Conservation (phyloP, 2,113 vertebrate species). For the Anguilla japonica region DNA sequence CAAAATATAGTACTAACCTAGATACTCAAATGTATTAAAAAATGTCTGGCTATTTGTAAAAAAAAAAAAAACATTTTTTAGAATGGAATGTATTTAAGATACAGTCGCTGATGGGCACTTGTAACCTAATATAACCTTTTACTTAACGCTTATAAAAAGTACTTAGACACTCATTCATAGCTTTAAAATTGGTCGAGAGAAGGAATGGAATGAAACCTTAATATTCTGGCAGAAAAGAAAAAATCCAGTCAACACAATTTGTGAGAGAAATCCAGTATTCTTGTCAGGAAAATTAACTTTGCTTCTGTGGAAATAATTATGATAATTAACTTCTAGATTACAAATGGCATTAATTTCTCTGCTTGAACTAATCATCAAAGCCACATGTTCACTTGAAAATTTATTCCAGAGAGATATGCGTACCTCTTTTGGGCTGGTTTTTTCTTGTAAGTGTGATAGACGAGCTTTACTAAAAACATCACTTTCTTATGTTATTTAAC, state of each 20-base stretch:
- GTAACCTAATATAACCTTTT: background rate
- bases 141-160: background rate
- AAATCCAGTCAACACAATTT: background rate
- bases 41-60: background rate
- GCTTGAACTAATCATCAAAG: constrained; percentile 1
- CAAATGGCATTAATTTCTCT: background rate
- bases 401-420: background rate
- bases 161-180: background rate
- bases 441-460: background rate
- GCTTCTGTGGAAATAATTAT: constrained; percentile 19
- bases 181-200: background rate
- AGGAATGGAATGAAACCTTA: background rate
- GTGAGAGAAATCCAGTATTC: background rate
- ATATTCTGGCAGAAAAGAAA: background rate
- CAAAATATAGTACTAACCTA: background rate
- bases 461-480: background rate
- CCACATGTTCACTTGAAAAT: constrained; percentile 4
- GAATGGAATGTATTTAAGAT: background rate
- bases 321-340: background rate
- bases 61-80: too few species aligned
- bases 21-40: background rate
- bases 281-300: background rate
- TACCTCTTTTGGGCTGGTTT: background rate
- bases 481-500: background rate
- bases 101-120: background rate